phyloP scores from a whole-genome alignment of 2,888 invertebrate species.

The Calliphora vomitoria region DNA sequence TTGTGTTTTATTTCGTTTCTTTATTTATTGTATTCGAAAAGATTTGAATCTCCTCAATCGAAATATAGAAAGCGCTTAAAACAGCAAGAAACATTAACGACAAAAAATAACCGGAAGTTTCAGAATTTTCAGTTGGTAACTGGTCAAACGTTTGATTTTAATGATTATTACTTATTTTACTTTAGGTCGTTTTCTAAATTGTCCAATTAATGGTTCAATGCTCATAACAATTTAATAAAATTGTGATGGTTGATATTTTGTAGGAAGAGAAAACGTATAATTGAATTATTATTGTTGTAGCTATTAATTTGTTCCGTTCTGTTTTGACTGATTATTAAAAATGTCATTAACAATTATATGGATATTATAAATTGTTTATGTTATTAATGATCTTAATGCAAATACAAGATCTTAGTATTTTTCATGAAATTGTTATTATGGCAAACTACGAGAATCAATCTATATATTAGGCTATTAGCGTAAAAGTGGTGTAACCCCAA shows the following conservation, averaged over 20 bases:
- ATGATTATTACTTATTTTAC: constrained; percentile 55
- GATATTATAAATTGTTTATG: neutral
- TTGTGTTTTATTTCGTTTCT: constrained; percentile 2
- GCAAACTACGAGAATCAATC: no score
- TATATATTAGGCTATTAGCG: no score
- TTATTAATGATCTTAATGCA: neutral
- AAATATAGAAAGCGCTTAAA: constrained; percentile 42
- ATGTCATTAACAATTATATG: neutral
- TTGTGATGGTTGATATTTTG: neutral
- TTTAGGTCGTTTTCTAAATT: constrained; percentile 21
- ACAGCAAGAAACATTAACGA: constrained; percentile 15
- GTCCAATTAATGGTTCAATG: constrained; percentile 34
- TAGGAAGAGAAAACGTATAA: neutral
- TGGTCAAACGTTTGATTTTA: constrained; percentile 67
- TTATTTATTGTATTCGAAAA: constrained; percentile 24
- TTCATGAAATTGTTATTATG: no score
- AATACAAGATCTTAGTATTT: no score
- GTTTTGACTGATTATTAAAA: neutral
- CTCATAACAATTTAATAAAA: constrained; percentile 10
- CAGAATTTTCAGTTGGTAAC: constrained; percentile 59
- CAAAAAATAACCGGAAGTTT: constrained; percentile 57
- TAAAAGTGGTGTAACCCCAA: no score
- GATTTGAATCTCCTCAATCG: constrained; percentile 46
- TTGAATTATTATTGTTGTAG: constrained; percentile 17
- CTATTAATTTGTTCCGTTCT: neutral